These are phyloP conservation scores for Calliphora vicina DNA, from an alignment of 1,140 invertebrate genomes.

Conservation along the genomic window DNA sequence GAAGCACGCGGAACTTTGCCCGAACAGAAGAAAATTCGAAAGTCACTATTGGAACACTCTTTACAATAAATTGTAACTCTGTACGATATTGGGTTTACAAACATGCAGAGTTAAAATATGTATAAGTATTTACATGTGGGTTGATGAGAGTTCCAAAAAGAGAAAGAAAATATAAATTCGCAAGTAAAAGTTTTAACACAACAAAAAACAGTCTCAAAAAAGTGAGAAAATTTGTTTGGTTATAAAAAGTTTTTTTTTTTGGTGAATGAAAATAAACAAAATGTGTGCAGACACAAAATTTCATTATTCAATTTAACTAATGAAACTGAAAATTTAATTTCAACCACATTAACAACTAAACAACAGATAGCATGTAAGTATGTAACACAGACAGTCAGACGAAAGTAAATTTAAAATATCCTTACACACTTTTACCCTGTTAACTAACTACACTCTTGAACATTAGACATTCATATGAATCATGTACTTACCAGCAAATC, in stretches of 20 bases:
- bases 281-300: constrained; percentile 40
- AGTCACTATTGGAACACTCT: no score
- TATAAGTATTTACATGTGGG: no score
- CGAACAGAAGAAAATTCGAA: no score
- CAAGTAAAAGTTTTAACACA: background rate
- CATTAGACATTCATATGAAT: background rate
- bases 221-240: background rate
- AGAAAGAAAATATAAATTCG: no score
- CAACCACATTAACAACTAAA: constrained; percentile 58
- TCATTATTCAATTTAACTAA: constrained; percentile 64
- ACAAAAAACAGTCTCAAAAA: background rate
- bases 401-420: background rate
- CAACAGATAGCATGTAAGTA: background rate
- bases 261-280: background rate
- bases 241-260: background rate
- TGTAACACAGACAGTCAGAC: background rate
- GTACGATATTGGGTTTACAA: no score
- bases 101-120: no score
- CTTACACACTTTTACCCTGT: background rate
- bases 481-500: constrained; percentile 23
- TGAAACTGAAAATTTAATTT: constrained; percentile 63
- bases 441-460: background rate
- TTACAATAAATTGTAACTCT: no score
- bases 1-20: no score
- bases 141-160: no score